Percentiles rank a stretch among this genome's conserved stretches.
phyloP scores from a whole-genome alignment of 2,113 vertebrate genomes.

The Psittacara wagleri region DNA sequence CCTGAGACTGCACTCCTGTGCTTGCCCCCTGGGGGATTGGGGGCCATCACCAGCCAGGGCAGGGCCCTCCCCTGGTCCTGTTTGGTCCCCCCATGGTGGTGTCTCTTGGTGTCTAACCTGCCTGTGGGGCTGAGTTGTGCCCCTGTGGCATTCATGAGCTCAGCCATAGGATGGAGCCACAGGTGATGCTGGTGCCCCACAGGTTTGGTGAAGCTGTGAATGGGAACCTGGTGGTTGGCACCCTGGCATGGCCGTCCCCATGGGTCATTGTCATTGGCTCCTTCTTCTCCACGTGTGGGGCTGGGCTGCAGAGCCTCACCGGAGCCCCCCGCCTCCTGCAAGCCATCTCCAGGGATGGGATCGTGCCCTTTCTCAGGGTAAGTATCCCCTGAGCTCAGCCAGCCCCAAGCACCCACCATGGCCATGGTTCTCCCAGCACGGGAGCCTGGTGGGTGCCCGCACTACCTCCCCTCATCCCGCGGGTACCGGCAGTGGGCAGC shows the following conservation, averaged over 20 bases:
- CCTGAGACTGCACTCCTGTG: neutral
- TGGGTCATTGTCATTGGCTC: conserved; percentile 98
- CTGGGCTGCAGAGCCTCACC: conserved; percentile 93
- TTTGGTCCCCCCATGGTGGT: fast-evolving
- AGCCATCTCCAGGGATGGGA: conserved; percentile 91
- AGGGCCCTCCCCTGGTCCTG: neutral
- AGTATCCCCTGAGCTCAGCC: neutral
- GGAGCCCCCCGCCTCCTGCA: conserved; percentile 94
- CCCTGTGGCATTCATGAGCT: neutral
- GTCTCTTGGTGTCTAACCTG: neutral
- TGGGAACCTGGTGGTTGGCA: conserved; percentile 95
- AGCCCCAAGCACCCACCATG: fast-evolving
- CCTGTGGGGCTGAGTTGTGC: neutral
- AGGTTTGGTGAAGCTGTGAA: conserved; percentile 96
- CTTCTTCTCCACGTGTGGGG: conserved; percentile 97
- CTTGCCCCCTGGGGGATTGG: fast-evolving
- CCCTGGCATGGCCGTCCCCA: conserved; percentile 92
- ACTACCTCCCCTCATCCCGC: neutral
- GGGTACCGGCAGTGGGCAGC: neutral
- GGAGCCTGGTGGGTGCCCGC: fast-evolving
- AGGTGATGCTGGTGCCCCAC: neutral
- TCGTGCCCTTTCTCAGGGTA: conserved; percentile 95
- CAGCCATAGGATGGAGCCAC: fast-evolving
- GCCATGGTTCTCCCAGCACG: neutral
- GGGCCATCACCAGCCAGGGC: neutral